Evolutionary conservation across 2,888 invertebrate genomes (phyloP).

Genomic region (Ormyrus pomaceus): DNA sequence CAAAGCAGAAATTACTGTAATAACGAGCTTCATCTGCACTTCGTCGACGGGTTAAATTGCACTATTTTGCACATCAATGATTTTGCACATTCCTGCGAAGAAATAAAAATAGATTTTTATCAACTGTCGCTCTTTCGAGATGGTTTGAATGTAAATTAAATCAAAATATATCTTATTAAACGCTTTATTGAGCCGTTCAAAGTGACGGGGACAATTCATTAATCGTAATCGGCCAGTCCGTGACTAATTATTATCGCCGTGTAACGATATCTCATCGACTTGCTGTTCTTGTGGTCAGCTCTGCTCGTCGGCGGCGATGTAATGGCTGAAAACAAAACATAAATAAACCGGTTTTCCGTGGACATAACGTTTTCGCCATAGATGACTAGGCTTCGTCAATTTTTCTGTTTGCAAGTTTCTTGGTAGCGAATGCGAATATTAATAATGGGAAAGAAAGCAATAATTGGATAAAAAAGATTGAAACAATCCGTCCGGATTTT

Average conservation of each 20-base stretch:
- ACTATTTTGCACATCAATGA: neutral
- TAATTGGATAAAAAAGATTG: too few relatives aligned
- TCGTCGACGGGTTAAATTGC: neutral
- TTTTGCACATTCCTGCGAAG: too few relatives aligned
- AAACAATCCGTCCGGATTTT: too few relatives aligned
- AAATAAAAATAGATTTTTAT: too few relatives aligned
- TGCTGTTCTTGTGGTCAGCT: conserved; percentile 3
- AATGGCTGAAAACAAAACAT: neutral
- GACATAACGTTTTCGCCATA: too few relatives aligned
- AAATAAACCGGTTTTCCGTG: conserved; percentile 16
- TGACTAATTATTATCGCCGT: neutral
- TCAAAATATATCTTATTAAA: too few relatives aligned
- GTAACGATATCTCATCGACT: conserved; percentile 4
- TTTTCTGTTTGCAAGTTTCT: too few relatives aligned
- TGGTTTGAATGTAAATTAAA: neutral
- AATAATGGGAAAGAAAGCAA: too few relatives aligned
- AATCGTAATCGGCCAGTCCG: neutral
- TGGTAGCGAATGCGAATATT: too few relatives aligned
- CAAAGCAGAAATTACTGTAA: neutral
- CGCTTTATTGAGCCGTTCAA: neutral
- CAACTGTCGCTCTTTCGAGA: neutral
- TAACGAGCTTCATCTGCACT: neutral
- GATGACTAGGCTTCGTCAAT: too few relatives aligned
- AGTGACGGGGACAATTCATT: conserved; percentile 1
- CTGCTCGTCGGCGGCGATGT: neutral